Conservation (phyloP, 1,140 invertebrate genomes). For the Pogonus chalceus region DNA sequence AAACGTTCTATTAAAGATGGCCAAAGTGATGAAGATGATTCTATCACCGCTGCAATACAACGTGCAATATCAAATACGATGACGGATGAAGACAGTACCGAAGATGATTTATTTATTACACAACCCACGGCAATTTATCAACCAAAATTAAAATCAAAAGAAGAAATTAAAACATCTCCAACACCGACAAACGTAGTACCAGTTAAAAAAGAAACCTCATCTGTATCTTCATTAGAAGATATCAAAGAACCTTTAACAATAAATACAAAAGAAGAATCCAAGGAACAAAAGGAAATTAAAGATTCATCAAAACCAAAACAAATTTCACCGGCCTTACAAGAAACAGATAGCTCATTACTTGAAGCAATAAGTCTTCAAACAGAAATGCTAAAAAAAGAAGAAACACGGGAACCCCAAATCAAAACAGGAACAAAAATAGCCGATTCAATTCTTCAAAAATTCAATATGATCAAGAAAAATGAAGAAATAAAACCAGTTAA, state of each 20-base stretch:
- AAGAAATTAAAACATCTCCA: slow-evolving; percentile 11
- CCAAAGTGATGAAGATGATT: slow-evolving; percentile 44
- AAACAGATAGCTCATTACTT: slow-evolving; percentile 31
- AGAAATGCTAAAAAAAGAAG: slow-evolving; percentile 37
- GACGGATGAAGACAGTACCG: slow-evolving; percentile 34
- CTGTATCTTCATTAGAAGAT: slow-evolving; percentile 25
- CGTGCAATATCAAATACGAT: slow-evolving; percentile 33
- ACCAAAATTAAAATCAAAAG: slow-evolving; percentile 16
- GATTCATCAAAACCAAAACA: slow-evolving; percentile 21
- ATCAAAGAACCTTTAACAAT: slow-evolving; percentile 20
- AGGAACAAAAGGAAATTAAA: slow-evolving; percentile 14
- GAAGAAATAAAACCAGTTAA: slow-evolving; percentile 19
- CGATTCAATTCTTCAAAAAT: slow-evolving; percentile 31
- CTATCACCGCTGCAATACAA: slow-evolving; percentile 40
- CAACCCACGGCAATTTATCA: slow-evolving; percentile 20
- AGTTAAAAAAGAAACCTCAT: slow-evolving; percentile 12
- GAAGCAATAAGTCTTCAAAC: slow-evolving; percentile 30
- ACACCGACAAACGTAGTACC: slow-evolving; percentile 11
- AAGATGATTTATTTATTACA: slow-evolving; percentile 28
- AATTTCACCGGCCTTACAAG: slow-evolving; percentile 33
- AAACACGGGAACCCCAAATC: slow-evolving; percentile 29
- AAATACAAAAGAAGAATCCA: slow-evolving; percentile 22
- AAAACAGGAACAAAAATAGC: slow-evolving; percentile 31
- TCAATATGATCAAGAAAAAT: slow-evolving; percentile 30
- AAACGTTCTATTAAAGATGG: slow-evolving; percentile 38